Conservation (phyloP, 2,797 vertebrate species). For the Pangasius sanitwongsei region DNA sequence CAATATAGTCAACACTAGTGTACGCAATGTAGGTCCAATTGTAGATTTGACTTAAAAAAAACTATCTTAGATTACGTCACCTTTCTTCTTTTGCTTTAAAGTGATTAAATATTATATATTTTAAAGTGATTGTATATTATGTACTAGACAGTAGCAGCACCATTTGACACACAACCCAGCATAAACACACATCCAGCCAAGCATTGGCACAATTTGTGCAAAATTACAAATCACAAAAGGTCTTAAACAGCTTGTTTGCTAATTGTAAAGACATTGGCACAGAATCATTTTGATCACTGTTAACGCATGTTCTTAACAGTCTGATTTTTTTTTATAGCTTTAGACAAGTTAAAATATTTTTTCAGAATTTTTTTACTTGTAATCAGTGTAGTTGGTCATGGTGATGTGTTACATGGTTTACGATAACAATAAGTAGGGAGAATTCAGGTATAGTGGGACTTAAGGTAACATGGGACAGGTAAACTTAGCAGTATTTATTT, state of each 20-base stretch:
- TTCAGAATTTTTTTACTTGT: not conserved
- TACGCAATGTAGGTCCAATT: not conserved
- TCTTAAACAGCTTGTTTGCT: not conserved
- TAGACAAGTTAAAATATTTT: no score
- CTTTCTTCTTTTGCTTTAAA: not conserved
- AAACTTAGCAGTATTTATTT: no score
- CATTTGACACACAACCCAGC: not conserved
- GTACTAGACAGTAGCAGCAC: not conserved
- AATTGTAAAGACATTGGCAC: not conserved
- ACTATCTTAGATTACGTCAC: not conserved
- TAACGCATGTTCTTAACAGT: not conserved
- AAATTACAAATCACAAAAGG: not conserved
- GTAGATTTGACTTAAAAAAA: not conserved
- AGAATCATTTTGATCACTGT: not conserved
- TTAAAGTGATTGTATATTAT: not conserved
- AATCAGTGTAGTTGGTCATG: not conserved
- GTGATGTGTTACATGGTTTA: no score
- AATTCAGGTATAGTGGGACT: no score
- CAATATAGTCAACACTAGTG: not conserved
- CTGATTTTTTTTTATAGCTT: not conserved
- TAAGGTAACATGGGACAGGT: no score
- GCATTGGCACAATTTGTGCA: not conserved
- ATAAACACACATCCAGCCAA: not conserved
- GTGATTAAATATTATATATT: not conserved
- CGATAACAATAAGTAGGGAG: no score